Percentiles rank a stretch among this genome's conserved stretches.
Evolutionary conservation across 2,113 vertebrate species (phyloP).

Genomic region (Hippocampus abdominalis): DNA sequence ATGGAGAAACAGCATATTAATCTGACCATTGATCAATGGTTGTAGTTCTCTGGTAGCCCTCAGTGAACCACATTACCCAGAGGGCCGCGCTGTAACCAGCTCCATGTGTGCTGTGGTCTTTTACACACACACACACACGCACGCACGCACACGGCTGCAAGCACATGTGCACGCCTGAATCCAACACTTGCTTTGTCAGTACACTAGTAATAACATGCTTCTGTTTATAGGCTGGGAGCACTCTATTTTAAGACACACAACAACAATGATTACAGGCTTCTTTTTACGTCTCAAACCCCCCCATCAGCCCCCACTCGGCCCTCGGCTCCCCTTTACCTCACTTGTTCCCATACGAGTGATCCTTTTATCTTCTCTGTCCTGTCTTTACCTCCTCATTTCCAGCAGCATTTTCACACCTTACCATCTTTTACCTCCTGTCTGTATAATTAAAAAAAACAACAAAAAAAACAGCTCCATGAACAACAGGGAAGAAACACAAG

Average conservation of each 20-base stretch:
- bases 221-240: conserved; percentile 72
- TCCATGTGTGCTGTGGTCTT: conserved; percentile 67
- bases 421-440: neutral
- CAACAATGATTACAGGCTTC: conserved; percentile 74
- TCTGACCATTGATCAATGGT: conserved; percentile 58
- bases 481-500: neutral
- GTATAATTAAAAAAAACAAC: neutral
- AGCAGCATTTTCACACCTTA: neutral
- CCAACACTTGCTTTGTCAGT: conserved; percentile 72
- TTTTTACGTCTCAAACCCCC: conserved; percentile 33
- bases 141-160: conserved; percentile 23
- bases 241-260: conserved; percentile 81
- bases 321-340: conserved; percentile 48
- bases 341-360: conserved; percentile 23
- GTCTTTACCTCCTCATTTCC: neutral
- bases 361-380: conserved; percentile 20
- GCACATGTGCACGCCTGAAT: conserved; percentile 41
- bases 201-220: conserved; percentile 74
- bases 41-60: conserved; percentile 58
- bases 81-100: conserved; percentile 63
- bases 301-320: conserved; percentile 11
- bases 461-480: neutral
- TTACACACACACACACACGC: conserved; percentile 1
- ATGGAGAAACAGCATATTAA: conserved; percentile 33
- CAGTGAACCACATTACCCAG: conserved; percentile 71